A percentile compares a stretch with the other conserved stretches of the same genome.
Conservation (phyloP, 2,888 invertebrate genomes). For the Acrocyrtus sp. region DNA sequence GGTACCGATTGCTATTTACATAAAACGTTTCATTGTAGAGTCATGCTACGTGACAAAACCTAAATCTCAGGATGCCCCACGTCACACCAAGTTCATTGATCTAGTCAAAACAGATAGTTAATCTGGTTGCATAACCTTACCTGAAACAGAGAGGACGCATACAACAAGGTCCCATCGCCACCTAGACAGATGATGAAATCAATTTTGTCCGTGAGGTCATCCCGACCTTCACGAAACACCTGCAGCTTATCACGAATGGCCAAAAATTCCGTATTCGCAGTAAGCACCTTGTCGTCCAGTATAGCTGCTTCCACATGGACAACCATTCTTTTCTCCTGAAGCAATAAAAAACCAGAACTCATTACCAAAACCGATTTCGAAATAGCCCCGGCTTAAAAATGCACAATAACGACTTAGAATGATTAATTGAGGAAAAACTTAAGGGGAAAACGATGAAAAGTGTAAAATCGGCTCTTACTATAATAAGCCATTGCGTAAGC, state of each 20-base stretch:
- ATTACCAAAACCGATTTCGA: not conserved
- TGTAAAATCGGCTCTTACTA: slow-evolving; percentile 70
- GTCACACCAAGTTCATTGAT: slow-evolving; percentile 29
- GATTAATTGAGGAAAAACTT: too few species aligned
- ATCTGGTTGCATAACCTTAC: slow-evolving; percentile 64
- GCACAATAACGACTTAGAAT: too few species aligned
- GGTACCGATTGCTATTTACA: slow-evolving; percentile 86
- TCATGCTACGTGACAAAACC: too few species aligned
- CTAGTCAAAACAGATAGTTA: not conserved
- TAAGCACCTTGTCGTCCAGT: slow-evolving; percentile 82
- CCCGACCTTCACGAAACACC: slow-evolving; percentile 87
- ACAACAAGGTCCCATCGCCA: slow-evolving; percentile 95
- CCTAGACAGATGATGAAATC: slow-evolving; percentile 97
- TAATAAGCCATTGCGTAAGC: slow-evolving; percentile 91
- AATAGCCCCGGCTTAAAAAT: not conserved
- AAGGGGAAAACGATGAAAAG: too few species aligned
- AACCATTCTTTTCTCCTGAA: slow-evolving; percentile 93
- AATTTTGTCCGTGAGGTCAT: slow-evolving; percentile 94
- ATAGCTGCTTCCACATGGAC: slow-evolving; percentile 94
- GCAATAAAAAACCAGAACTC: slow-evolving; percentile 59
- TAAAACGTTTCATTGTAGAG: too few species aligned
- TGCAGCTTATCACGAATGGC: slow-evolving; percentile 84
- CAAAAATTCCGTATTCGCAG: slow-evolving; percentile 79
- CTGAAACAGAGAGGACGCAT: slow-evolving; percentile 92
- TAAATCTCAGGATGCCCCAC: too few species aligned